These are phyloP conservation scores for Drosophila busckii DNA, from an alignment of 1,140 invertebrate species.

Conservation along the genomic window DNA sequence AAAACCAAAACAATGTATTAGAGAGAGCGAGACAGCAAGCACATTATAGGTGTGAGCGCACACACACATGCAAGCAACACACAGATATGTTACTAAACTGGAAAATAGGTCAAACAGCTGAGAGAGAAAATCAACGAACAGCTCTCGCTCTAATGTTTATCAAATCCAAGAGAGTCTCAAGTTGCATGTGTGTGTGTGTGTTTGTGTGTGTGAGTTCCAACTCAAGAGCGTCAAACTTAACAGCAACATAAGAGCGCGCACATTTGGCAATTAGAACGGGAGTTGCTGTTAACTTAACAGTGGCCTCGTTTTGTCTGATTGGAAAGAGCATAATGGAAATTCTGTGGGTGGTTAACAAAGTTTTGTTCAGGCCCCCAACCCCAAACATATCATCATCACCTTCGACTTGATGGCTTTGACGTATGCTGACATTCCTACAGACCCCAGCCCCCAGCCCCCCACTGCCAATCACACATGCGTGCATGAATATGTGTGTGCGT, in stretches of 20 bases:
- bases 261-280: slow-evolving; percentile 59
- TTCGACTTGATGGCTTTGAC: not conserved
- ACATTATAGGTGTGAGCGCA: slow-evolving; percentile 34
- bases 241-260: slow-evolving; percentile 28
- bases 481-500: not conserved
- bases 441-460: too few species aligned
- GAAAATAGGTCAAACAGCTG: slow-evolving; percentile 70
- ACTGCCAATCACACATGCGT: too few species aligned
- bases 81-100: slow-evolving; percentile 61
- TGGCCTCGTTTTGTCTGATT: slow-evolving; percentile 52
- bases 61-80: slow-evolving; percentile 23
- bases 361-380: slow-evolving; percentile 1
- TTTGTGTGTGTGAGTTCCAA: not conserved
- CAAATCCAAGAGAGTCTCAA: slow-evolving; percentile 5
- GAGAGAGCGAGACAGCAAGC: slow-evolving; percentile 41
- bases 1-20: slow-evolving; percentile 74
- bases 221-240: slow-evolving; percentile 29
- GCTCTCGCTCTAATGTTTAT: slow-evolving; percentile 37
- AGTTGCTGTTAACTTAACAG: slow-evolving; percentile 60
- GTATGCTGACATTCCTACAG: not conserved
- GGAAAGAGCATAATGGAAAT: slow-evolving; percentile 26
- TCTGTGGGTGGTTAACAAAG: slow-evolving; percentile 21
- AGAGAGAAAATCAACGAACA: slow-evolving; percentile 31
- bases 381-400: slow-evolving; percentile 13
- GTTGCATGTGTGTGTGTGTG: not conserved